Evolutionary conservation across 2,113 vertebrate species (phyloP), one percentile per base, ranked within the genome.

Genomic region (Lophius piscatorius): DNA sequence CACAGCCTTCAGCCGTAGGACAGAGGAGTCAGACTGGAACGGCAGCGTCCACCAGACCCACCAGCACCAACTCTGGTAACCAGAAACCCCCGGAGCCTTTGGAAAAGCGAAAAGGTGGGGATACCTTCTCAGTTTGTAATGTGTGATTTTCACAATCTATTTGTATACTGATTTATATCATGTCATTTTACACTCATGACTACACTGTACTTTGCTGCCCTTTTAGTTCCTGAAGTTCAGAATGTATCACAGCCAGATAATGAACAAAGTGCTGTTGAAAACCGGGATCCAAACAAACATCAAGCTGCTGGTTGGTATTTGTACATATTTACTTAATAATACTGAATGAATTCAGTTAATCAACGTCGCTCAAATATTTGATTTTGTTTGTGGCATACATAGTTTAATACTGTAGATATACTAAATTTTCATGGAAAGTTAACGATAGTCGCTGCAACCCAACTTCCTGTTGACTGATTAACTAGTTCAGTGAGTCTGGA

Each of bases 31-130:
- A 93, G 38, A 72, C 87, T n/a, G 81, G 82, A 44, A 60, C 21
- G 2, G 36, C 64, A 8, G 51, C 46, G 20, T 34, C 89, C 74
- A 91, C 89, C 74, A 91, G 93, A 70, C 81, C 92, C 72, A 82
- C 91, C 65, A 81, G 89, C 56, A 81, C 90, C 44, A 51, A 90
- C 0, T 6, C 63, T 4, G 44, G 62, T 31, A 92, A 71, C 81
- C 95, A 95, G 74, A 98, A 94, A 82, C 88, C 94, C 0, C 75
- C 92, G 26, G 97, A 98, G 68, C 91, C 76, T 73, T 92, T 92
- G 41, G 95, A 98, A 76, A 94, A 94, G 84, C 93, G 94, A 66
- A 93, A 92, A 88, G 94, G 96, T 99, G 88, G 59, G 11, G 4
- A 34, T 0, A 13, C 2, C 11, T 4, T 21, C 1, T 31, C n/a